Evolutionary conservation across 2,888 invertebrate species (phyloP).

Genomic region (Drosophila affinis): DNA sequence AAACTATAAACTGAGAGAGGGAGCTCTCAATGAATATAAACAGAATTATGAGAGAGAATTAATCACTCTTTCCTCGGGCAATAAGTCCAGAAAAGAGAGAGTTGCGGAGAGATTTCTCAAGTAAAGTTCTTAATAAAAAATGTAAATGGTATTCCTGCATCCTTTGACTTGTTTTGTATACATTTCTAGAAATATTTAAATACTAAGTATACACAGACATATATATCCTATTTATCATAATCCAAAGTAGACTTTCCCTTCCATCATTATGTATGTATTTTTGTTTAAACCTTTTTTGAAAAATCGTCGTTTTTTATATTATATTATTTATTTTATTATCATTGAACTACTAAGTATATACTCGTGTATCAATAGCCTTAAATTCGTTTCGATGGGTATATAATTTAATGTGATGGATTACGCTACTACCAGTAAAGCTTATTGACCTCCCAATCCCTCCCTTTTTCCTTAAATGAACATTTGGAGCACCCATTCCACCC

Average conservation of each 20-base stretch:
- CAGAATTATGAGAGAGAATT: neutral
- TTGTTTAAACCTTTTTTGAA: too few relatives aligned
- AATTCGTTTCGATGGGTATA: neutral
- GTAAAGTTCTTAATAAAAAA: too few relatives aligned
- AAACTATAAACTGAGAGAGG: neutral
- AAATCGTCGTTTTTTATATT: too few relatives aligned
- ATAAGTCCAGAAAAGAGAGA: neutral
- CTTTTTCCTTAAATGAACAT: neutral
- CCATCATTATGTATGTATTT: too few relatives aligned
- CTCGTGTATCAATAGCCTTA: too few relatives aligned
- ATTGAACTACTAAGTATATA: too few relatives aligned
- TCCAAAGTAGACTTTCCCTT: neutral
- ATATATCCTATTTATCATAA: neutral
- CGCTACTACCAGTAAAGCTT: neutral
- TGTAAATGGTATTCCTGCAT: too few relatives aligned
- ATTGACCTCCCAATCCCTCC: neutral
- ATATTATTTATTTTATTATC: too few relatives aligned
- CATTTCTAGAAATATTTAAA: neutral
- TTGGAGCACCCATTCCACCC: too few relatives aligned
- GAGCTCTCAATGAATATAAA: neutral
- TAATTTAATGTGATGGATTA: neutral
- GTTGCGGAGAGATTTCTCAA: neutral
- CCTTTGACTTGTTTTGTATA: neutral
- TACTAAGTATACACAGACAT: too few relatives aligned
- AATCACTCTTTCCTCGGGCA: neutral